Conservation (phyloP, 2,888 invertebrate genomes). For the Galerucella calmariensis region DNA sequence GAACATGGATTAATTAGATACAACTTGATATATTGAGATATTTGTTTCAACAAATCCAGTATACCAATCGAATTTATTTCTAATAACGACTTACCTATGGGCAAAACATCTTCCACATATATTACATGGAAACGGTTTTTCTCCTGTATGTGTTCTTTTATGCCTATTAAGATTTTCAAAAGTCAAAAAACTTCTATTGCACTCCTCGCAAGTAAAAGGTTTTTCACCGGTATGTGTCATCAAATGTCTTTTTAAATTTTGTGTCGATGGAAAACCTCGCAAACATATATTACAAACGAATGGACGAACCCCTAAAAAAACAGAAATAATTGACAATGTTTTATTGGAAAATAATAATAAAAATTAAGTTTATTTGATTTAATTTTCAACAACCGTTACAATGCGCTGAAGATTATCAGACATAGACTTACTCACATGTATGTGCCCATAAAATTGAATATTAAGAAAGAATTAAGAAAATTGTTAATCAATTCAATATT, state of each 20-base stretch:
- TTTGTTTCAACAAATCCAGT: too few relatives aligned
- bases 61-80: not conserved
- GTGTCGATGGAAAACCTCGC: constrained; percentile 56
- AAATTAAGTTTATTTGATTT: too few relatives aligned
- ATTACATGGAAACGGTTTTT: constrained; percentile 58
- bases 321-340: constrained; percentile 11
- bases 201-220: constrained; percentile 55
- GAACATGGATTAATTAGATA: constrained; percentile 1
- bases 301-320: constrained; percentile 54
- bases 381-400: too few relatives aligned
- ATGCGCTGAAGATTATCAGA: too few relatives aligned
- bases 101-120: constrained; percentile 58
- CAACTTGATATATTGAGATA: too few relatives aligned
- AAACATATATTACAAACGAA: constrained; percentile 56
- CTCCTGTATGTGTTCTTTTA: constrained; percentile 59
- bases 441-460: too few relatives aligned
- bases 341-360: not conserved
- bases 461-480: too few relatives aligned
- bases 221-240: constrained; percentile 60
- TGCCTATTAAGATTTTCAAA: constrained; percentile 58
- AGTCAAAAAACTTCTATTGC: constrained; percentile 56
- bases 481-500: too few relatives aligned
- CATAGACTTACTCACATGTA: too few relatives aligned
- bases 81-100: constrained; percentile 50
- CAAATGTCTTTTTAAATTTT: constrained; percentile 58